Evolutionary conservation across 2,888 invertebrate species (phyloP), one percentile per base, ranked within the genome.

Genomic region (Antitype chi): DNA sequence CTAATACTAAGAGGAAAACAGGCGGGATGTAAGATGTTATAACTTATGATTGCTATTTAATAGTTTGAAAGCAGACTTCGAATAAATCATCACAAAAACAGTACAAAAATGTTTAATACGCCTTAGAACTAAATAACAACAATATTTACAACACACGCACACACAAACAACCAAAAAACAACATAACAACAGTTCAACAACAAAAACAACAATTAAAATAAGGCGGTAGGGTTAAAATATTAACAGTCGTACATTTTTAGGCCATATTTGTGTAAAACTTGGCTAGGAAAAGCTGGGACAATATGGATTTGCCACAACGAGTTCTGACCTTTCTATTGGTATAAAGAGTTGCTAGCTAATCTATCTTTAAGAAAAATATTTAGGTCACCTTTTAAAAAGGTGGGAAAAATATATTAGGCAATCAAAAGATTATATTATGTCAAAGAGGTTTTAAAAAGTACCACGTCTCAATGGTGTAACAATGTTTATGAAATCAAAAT

Each of bases 91-190:
- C 13, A 52, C 20, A 76, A 78, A 28, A 57, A 71, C 25, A 43
- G 47, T 73, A 66, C 74, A 81, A 78, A 78, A 64, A 67, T 67
- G 59, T 91, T 89, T 91, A 90, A 81, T 90, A 72, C 57, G 78
- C 17, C 82, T 88, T 89, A 92, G 81, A 87, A 90, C 87, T 88
- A 92, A 85, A 89, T 89, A 92, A 92, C 91, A 90, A 90, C 62
- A 82, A 74, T 92, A 91, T 90, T 89, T 90, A 91, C 91, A 91
- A 85, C 73, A 76, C 84, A 82, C 62, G 70, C 85, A 87, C 80
- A 86, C 87, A 86, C 86, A 88, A 59, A 67, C 80, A 86, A 87
- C 43, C 43, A 47, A 38, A 75, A 53, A 83, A 86, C 82, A 82
- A 74, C 78, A 75, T 73, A 80, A 84, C 81, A 87, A 81, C 68